Evolutionary conservation across 2,113 vertebrate species (phyloP).

Genomic region (Noctilio leporinus): DNA sequence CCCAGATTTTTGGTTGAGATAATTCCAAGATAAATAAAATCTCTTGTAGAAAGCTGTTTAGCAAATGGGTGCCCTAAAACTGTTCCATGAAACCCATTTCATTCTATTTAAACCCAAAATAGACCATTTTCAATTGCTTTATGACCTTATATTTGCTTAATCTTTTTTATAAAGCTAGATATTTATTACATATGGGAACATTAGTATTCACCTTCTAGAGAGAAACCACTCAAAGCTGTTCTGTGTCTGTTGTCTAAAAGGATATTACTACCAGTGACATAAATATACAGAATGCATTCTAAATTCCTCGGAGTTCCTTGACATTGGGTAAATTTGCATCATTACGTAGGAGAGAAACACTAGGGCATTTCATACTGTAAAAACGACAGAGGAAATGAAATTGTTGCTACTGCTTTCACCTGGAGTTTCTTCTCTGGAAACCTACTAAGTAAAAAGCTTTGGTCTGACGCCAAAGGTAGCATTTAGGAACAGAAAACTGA

Average conservation of each 20-base stretch:
- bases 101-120: slow-evolving; percentile 9
- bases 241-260: not conserved
- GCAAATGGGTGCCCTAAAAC: slow-evolving; percentile 13
- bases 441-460: not conserved
- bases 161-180: slow-evolving; percentile 1
- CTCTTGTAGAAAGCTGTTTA: not conserved
- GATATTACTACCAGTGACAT: not conserved
- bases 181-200: not conserved
- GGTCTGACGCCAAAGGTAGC: not conserved
- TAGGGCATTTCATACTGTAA: not conserved
- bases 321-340: not conserved
- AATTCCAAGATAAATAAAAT: not conserved
- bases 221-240: not conserved
- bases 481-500: slow-evolving; percentile 21
- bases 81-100: not conserved
- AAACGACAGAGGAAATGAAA: slow-evolving; percentile 44
- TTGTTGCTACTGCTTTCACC: not conserved
- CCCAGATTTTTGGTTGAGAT: not conserved
- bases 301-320: not conserved
- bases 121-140: slow-evolving; percentile 9
- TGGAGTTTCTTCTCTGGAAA: slow-evolving; percentile 11
- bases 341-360: slow-evolving; percentile 15
- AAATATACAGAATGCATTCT: not conserved
- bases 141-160: not conserved
- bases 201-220: not conserved